Base-by-base conservation (phyloP, 2,113 vertebrate species). In the Limanda limanda region DNA sequence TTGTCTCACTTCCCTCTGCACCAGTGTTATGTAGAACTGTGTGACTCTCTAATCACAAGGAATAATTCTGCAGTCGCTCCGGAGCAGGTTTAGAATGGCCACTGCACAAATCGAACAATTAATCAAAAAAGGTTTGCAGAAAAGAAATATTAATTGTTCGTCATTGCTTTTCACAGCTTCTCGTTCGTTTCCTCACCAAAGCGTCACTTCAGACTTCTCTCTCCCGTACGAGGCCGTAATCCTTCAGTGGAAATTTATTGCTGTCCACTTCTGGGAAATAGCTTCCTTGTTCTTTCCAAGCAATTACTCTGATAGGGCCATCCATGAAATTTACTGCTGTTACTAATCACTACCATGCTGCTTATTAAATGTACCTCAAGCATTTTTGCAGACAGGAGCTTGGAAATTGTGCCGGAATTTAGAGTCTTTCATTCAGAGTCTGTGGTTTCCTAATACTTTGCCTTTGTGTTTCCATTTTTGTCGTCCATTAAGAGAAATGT, bases 221-320 rank as follows among this genome's bases (percentile, higher is more conserved):
- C 31, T 5, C 35, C 55, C 9, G 1, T 47, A 10, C 15, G 18
- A 23, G 27, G 37, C 48, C 9, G 24, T 64, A 56, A 85, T 82
- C 72, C 67, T 63, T 69, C 45, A 66, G 1, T 7, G 27, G 23
- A 23, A 77, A 60, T 57, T 23, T 74, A 82, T 25, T 48, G 51
- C 23, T 56, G 57, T 76, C 63, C 52, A 57, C 54, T 60, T 85
- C 68, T 67, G 64, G 48, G 73, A 82, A 87, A 76, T 25, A 10
- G 31, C 48, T 37, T 80, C 51, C 57, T 68, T 80, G 37, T 80
- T 80, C 66, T 80, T 77, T 82, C 79, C 65, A 71, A 78, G 61
- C 47, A 81, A 78, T 80, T 83, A 83, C 56, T 81, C 54, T 79
- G 78, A 76, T 67, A 70, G 80, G 78, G 59, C 63, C 5, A 3